Percentiles rank a stretch among this genome's conserved stretches.
Conservation (phyloP, 2,113 vertebrate genomes). For the Smithornis capensis region DNA sequence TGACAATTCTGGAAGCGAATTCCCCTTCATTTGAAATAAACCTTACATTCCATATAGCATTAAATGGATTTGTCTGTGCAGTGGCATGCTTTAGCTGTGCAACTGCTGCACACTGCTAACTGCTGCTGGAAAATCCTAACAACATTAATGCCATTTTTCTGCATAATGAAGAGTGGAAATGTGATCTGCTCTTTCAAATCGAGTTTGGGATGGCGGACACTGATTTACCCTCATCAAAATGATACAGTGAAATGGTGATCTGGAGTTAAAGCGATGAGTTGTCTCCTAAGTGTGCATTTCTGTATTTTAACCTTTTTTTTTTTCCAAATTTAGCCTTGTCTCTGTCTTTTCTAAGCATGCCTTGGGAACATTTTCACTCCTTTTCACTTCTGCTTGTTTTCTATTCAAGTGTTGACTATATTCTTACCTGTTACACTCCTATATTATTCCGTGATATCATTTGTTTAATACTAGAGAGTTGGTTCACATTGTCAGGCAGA, state of each 20-base stretch:
- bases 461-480: neutral
- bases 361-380: neutral
- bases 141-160: neutral
- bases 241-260: neutral
- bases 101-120: neutral
- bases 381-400: neutral
- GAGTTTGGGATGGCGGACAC: neutral
- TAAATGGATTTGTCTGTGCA: neutral
- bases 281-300: neutral
- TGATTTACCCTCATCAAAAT: neutral
- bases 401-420: neutral
- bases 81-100: neutral
- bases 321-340: neutral
- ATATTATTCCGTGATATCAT: neutral
- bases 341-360: neutral
- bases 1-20: neutral
- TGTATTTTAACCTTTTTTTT: neutral
- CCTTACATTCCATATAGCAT: neutral
- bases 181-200: neutral
- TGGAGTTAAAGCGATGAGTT: neutral
- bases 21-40: neutral
- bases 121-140: neutral
- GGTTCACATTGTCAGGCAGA: neutral
- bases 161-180: conserved; percentile 17
- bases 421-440: neutral